A percentile compares a stretch with the other conserved stretches of the same genome.
Conservation (phyloP, 2,888 invertebrate genomes). For the Thymelicus acteon region DNA sequence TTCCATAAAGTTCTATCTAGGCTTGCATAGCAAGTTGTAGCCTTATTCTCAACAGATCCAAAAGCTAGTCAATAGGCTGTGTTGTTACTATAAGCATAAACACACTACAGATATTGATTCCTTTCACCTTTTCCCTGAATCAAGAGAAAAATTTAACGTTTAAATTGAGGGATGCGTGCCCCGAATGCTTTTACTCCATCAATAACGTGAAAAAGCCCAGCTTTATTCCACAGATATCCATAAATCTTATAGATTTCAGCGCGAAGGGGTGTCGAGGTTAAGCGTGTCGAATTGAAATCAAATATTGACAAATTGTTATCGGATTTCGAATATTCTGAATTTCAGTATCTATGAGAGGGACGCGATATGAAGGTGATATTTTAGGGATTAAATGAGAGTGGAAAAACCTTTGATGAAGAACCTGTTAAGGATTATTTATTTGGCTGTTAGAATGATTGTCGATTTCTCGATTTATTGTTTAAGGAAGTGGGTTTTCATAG, state of each 20-base stretch:
- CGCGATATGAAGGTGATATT: neutral
- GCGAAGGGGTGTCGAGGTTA: neutral
- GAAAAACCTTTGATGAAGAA: no score
- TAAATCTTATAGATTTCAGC: neutral
- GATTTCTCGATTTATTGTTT: no score
- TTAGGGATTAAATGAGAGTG: neutral
- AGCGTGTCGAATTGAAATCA: constrained; percentile 20
- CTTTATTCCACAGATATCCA: constrained; percentile 2
- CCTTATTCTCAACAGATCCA: no score
- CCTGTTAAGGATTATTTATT: no score
- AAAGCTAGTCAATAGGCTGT: no score
- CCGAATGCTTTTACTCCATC: constrained; percentile 5
- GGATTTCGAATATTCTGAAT: constrained; percentile 11
- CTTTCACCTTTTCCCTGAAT: no score
- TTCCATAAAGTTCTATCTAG: no score
- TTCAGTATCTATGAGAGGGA: neutral
- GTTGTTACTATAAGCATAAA: no score
- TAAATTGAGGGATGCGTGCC: constrained; percentile 2
- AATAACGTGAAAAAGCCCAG: constrained; percentile 2
- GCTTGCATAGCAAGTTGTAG: no score
- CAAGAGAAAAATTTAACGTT: neutral
- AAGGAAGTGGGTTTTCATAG: no score
- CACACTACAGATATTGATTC: no score
- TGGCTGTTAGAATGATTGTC: no score
- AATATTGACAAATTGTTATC: constrained; percentile 24